Conservation (phyloP, 1,140 invertebrate species). For the Leptoteleia sp. region DNA sequence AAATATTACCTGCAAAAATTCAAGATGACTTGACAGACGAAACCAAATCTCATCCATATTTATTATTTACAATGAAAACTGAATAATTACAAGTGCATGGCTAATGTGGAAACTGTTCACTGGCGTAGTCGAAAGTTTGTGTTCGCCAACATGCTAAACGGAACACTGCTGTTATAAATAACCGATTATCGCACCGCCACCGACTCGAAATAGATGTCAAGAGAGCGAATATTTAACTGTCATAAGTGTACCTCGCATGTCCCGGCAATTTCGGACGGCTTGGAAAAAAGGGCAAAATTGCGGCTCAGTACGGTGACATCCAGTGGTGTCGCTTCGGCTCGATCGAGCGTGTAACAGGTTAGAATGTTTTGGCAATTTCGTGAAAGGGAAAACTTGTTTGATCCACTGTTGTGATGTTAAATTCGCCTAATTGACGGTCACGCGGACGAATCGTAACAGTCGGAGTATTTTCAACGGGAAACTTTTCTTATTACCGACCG, state of each 20-base stretch:
- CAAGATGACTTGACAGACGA: conserved; percentile 74
- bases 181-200: conserved; percentile 75
- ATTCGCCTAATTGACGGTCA: no score
- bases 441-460: no score
- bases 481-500: no score
- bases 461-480: no score
- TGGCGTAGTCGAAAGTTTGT: conserved; percentile 44
- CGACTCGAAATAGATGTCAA: conserved; percentile 75
- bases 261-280: conserved; percentile 2
- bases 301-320: neutral
- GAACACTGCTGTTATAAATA: conserved; percentile 78
- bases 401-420: no score
- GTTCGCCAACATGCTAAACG: conserved; percentile 67
- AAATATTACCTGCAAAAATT: conserved; percentile 76
- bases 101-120: conserved; percentile 43
- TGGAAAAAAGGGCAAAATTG: neutral
- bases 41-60: conserved; percentile 80
- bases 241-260: conserved; percentile 40
- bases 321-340: neutral
- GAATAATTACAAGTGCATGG: conserved; percentile 37
- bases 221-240: conserved; percentile 58
- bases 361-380: conserved; percentile 2
- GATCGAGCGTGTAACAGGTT: conserved; percentile 22
- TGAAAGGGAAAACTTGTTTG: no score
- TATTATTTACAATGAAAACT: conserved; percentile 17